Base-by-base conservation (phyloP, 1,140 invertebrate species). In the Macrosteles quadrilineatus region DNA sequence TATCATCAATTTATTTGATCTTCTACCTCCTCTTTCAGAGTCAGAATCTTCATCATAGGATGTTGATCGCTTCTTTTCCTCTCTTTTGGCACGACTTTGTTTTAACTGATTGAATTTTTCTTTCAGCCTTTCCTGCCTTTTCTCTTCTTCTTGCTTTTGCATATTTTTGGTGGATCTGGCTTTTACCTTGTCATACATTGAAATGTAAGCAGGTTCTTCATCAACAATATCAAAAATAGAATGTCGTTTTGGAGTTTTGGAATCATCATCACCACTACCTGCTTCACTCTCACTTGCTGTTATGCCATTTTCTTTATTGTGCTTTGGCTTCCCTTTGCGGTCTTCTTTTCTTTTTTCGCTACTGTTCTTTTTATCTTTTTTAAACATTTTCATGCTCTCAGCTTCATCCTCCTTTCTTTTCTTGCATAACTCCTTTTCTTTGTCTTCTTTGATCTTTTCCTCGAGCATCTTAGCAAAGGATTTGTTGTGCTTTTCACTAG, bases 171-270 rank as follows among this genome's bases (percentile, higher is more conserved):
- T 96, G 27, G 95, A 97, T 47, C 96, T 87, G 2, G 95, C 93
- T 82, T 98, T 98, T 0, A 98, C 95, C 82, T 98, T 98, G 78
- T 98, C 97, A 80, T 98, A 98, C 96, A 98, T 98, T 32, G 96
- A 98, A 70, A 96, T 94, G 77, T 96, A 97, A 14, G 90, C 90
- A 1, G 93, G 93, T 71, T 91, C 94, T 75, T 96, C 93, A 76
- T 94, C 91, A 25, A 93, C 87, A 70, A 95, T 94, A 77, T 95
- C 93, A 80, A 95, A 96, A 73, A 94, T 95, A n/a, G 93, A 95
- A 82, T 93, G 91, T 80, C 93, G 93, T 78, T 94, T 94, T 77
- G 94, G 76, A 23, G 76, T 71, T 75, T 76, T 73, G 53, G 88
- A 87, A 74, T 88, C 86, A 73, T 88, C 87, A 77, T 91, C 91